phyloP scores from a whole-genome alignment of 2,797 vertebrate genomes.

The Cuniculus paca region DNA sequence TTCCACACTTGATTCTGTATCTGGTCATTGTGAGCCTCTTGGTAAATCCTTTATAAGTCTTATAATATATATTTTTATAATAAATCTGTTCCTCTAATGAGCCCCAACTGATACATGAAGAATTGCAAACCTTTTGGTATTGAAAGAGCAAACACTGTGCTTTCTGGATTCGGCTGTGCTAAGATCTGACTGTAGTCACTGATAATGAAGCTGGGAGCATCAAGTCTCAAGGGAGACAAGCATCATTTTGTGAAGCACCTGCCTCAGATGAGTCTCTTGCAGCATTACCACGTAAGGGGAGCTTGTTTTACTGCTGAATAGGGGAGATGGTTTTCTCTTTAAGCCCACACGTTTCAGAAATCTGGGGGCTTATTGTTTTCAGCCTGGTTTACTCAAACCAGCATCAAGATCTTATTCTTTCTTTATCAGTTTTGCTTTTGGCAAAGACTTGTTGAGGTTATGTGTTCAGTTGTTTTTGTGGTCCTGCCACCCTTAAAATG shows the following conservation, averaged over 20 bases:
- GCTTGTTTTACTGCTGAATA: not conserved
- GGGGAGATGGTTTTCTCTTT: not conserved
- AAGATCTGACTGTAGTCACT: not conserved
- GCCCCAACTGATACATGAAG: not conserved
- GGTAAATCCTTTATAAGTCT: not conserved
- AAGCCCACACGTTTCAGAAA: not conserved
- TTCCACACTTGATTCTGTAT: not conserved
- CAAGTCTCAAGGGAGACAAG: not conserved
- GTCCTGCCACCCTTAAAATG: not conserved
- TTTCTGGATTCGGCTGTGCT: conserved; percentile 23
- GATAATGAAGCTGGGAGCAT: not conserved
- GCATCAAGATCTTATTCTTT: not conserved
- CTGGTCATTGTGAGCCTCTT: not conserved
- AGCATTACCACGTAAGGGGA: not conserved
- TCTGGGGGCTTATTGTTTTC: not conserved
- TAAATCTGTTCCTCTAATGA: not conserved
- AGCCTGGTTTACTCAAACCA: not conserved
- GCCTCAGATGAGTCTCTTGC: not conserved
- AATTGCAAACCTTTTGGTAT: not conserved
- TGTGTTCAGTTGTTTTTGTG: not conserved
- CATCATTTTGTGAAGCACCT: not conserved
- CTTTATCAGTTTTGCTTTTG: not conserved
- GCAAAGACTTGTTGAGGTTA: not conserved
- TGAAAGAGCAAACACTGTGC: not conserved
- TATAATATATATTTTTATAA: not conserved